A percentile compares a stretch with the other conserved stretches of the same genome.
These are phyloP conservation scores for Zaprionus kolodkinae DNA, from an alignment of 1,140 invertebrate genomes.

Conservation along the genomic window DNA sequence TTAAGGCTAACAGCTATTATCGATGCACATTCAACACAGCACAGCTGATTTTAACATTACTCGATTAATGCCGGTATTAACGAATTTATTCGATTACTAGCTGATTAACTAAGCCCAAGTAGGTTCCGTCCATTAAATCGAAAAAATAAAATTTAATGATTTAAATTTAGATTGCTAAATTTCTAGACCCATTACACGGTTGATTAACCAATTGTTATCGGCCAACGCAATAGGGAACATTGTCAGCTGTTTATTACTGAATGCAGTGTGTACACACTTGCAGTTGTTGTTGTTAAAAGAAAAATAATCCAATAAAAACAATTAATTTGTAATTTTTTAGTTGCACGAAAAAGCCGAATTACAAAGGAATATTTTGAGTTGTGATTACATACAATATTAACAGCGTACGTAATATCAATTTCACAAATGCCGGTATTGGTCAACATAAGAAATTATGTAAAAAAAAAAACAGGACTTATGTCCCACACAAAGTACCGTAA, in stretches of 20 bases:
- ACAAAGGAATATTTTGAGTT: background rate
- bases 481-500: background rate
- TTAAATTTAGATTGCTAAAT: background rate
- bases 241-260: constrained; percentile 31
- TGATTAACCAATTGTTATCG: background rate
- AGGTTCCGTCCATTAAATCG: background rate
- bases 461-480: background rate
- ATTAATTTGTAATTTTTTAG: constrained; percentile 17
- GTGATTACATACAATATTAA: background rate
- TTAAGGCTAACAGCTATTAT: constrained; percentile 1
- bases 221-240: background rate
- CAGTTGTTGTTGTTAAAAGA: constrained; percentile 23
- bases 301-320: constrained; percentile 42
- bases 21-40: background rate
- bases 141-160: background rate
- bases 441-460: constrained; percentile 21
- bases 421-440: background rate
- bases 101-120: background rate
- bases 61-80: background rate
- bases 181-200: background rate
- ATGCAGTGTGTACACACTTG: constrained; percentile 24
- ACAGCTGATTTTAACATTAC: constrained; percentile 1
- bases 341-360: constrained; percentile 1
- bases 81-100: background rate
- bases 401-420: background rate